A percentile compares a stretch with the other conserved stretches of the same genome.
Conservation (phyloP, 2,888 invertebrate species). For the Andrena fulva region DNA sequence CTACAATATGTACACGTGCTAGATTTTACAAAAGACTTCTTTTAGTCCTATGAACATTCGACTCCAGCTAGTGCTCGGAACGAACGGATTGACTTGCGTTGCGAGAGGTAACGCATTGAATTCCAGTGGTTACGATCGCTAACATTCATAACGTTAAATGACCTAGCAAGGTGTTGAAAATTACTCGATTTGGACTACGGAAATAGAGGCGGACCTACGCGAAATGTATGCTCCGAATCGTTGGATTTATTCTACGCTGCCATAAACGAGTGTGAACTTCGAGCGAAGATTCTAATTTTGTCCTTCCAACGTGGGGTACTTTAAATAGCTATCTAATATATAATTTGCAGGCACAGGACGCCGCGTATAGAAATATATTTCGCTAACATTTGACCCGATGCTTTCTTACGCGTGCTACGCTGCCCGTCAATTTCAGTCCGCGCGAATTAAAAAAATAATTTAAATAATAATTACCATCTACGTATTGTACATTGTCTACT, state of each 20-base stretch:
- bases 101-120: slow-evolving; percentile 10
- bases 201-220: slow-evolving; percentile 1
- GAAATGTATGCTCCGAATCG: not conserved
- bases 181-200: not conserved
- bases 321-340: not conserved
- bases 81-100: slow-evolving; percentile 1
- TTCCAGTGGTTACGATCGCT: slow-evolving; percentile 1
- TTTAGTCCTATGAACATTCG: slow-evolving; percentile 15
- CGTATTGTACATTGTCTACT: slow-evolving; percentile 4
- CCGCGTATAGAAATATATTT: slow-evolving; percentile 13
- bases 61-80: slow-evolving; percentile 11
- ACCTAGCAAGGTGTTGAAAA: slow-evolving; percentile 22
- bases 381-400: not conserved
- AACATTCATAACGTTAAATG: slow-evolving; percentile 9
- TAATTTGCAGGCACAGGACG: not conserved
- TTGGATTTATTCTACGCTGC: slow-evolving; percentile 32
- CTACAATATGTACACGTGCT: slow-evolving; percentile 38
- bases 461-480: slow-evolving; percentile 9
- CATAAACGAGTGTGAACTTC: slow-evolving; percentile 17
- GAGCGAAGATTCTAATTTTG: slow-evolving; percentile 13
- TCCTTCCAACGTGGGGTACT: slow-evolving; percentile 35
- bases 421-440: not conserved
- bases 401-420: not conserved
- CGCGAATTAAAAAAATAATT: slow-evolving; percentile 4
- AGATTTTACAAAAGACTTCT: slow-evolving; percentile 37